A percentile compares a stretch with the other conserved stretches of the same genome.
Conservation (phyloP, 2,888 invertebrate species). For the Drosophila acutilabella region DNA sequence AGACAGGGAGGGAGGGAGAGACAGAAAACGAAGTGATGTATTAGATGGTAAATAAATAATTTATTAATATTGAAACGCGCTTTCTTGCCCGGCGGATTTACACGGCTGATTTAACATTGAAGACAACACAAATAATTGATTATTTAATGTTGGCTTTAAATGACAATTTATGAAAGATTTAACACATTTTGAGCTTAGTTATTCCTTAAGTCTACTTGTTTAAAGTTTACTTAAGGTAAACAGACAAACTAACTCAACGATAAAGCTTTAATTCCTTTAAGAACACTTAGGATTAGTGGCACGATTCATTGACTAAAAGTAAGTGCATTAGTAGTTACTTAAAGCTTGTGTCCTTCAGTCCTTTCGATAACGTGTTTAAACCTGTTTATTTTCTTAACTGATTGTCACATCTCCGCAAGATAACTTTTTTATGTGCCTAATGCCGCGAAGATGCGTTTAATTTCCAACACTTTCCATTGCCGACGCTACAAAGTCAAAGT, state of each 20-base stretch:
- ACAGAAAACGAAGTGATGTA: neutral
- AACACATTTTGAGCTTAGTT: neutral
- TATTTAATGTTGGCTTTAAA: neutral
- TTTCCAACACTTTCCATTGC: constrained; percentile 10
- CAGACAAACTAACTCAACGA: neutral
- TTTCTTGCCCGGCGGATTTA: neutral
- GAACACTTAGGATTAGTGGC: too few species aligned
- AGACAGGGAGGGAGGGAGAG: neutral
- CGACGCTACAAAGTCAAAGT: constrained; percentile 27
- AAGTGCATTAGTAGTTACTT: too few species aligned
- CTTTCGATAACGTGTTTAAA: too few species aligned
- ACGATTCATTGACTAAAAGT: too few species aligned
- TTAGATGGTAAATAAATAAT: constrained; percentile 21
- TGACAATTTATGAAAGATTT: neutral
- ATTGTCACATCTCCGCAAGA: neutral
- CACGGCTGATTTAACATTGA: neutral
- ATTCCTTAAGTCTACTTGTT: neutral
- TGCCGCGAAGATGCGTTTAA: constrained; percentile 25
- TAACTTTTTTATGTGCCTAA: constrained; percentile 18
- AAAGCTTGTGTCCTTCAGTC: too few species aligned
- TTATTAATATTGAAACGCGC: constrained; percentile 1
- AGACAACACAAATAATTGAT: neutral
- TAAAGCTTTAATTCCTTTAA: too few species aligned
- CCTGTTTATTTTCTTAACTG: too few species aligned
- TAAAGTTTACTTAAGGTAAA: neutral